Evolutionary conservation across 2,113 vertebrate species (phyloP), one percentile per base, ranked within the genome.

Genomic region (Peromyscus polionotus): DNA sequence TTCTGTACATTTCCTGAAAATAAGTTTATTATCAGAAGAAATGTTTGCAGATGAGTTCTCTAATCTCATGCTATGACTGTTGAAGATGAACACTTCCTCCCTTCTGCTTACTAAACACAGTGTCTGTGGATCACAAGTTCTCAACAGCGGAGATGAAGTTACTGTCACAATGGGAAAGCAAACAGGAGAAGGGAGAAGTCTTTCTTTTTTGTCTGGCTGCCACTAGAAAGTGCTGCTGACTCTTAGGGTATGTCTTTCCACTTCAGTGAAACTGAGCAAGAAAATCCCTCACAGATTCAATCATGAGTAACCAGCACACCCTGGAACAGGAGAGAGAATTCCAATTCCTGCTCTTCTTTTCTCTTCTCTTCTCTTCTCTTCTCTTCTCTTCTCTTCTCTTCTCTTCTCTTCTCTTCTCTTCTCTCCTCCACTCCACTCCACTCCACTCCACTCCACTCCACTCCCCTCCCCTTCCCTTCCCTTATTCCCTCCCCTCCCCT

Each of bases 361-460:
- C 16, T 0, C 61, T 24, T 1, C 36, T 5, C 1, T 59, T 17
- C 5, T 9, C 0, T 24, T 5, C 39, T 24, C 0, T 26, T 8
- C 13, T 17, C 0, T 16, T 4, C 45, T 31, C 3, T 12, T 3
- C 19, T 7, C 2, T 26, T 12, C n/a, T 17, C 75, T 31, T 8
- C 13, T 7, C 75, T 17, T 14, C 42, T 4, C 42, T 2, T 4
- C 20, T 39, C 17, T 28, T 0, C 42, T 10, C 42, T 14, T 0
- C 48, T 19, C 45, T 7, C 0, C 24, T 13, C 4, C 16, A 36
- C 3, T 28, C 1, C 48, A 51, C 13, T 3, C 17, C 14, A 28
- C 12, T 4, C 42, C 12, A 2, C 22, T 17, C 36, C 16, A 22
- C 54, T 73, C 13, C 54, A 39, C 17, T 4, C 19, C 31, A 4